Evolutionary conservation across 1,140 invertebrate genomes (phyloP), one percentile per base, ranked within the genome.

Genomic region (Galleria mellonella): DNA sequence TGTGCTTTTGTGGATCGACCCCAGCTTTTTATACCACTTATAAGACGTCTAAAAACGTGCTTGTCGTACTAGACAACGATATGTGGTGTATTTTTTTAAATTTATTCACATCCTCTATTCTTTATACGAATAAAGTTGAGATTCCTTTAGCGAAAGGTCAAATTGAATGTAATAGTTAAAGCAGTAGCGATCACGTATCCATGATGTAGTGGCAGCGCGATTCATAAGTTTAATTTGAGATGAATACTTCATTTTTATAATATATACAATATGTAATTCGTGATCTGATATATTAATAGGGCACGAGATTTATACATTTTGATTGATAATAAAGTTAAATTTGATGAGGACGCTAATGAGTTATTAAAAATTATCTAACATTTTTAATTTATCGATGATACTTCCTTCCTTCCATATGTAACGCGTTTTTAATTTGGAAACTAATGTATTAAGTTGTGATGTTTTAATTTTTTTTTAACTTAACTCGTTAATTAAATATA

Each of bases 41-140:
- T 77, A 73, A 72, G 65, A 59, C 70, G 65, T 63, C 68, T 58
- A 68, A 79, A 82, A 78, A 79, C 77, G 62, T 68, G 74, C 65
- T 59, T 43, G 60, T 53, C 50, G 49, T 37, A 42, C 57, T 46
- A 17, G 27, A 49, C 70, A 47, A 59, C 51, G 8, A 43, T 62
- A 54, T n/a, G 4, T 43, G 49, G 59, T 7, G 4, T 33, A 30
- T 6, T 33, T 11, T 37, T 44, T 30, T 0, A 4, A 13, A 33
- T 10, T 1, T n/a, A 17, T 15, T n/a, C 14, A 14, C 27, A 23
- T 3, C 17, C 14, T 33, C 28, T 47, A 31, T 23, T 28, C 10
- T 13, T 0, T 3, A 9, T 17, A 0, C 0, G 5, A 5, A 9
- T 35, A 47, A 31, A 12, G 12, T 40, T 38, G 9, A 44, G 23